phyloP scores from a whole-genome alignment of 2,797 vertebrate species.

The Mus spretus region DNA sequence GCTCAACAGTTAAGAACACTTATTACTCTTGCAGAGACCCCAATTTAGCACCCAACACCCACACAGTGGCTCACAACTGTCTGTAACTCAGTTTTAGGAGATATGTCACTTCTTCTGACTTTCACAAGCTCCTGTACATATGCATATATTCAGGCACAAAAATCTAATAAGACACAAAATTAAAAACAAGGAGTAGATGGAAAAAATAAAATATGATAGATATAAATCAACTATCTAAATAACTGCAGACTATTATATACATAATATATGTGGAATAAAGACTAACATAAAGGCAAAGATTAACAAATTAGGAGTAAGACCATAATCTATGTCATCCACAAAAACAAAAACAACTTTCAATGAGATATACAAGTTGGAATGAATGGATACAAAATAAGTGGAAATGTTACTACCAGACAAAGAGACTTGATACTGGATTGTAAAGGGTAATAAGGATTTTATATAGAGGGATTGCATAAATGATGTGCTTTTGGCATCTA shows the following conservation, averaged over 20 bases:
- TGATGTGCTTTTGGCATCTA: not conserved
- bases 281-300: slow-evolving; percentile 2
- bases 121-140: not conserved
- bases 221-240: slow-evolving; percentile 17
- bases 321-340: not conserved
- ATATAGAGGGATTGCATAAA: not conserved
- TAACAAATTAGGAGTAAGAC: not conserved
- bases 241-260: slow-evolving; percentile 41
- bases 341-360: slow-evolving; percentile 18
- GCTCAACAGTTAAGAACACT: too few species aligned
- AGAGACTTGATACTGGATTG: not conserved
- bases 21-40: not conserved
- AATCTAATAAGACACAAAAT: not conserved
- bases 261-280: not conserved
- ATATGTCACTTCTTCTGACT: not conserved
- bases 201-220: not conserved
- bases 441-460: not conserved
- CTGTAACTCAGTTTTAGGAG: not conserved
- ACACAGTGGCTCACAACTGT: not conserved
- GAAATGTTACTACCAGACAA: slow-evolving; percentile 7
- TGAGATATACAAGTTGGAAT: not conserved
- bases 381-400: slow-evolving; percentile 3
- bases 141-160: not conserved
- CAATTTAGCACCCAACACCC: not conserved
- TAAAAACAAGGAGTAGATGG: not conserved